Evolutionary conservation across 2,113 vertebrate species (phyloP).

Genomic region (Naja naja): DNA sequence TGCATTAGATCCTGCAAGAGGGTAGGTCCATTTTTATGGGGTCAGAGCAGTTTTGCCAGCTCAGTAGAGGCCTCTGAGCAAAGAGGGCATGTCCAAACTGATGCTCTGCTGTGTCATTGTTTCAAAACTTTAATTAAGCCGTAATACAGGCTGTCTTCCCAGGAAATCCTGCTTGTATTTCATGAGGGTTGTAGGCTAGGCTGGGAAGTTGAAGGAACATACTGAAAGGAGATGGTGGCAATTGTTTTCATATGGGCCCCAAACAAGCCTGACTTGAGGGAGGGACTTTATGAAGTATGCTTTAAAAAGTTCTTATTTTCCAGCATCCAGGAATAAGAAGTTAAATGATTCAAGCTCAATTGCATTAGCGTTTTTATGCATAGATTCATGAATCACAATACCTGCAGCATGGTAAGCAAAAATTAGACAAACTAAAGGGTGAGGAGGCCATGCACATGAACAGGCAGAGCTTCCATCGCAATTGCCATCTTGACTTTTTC

Average conservation of each 20-base stretch:
- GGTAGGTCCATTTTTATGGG: conserved; percentile 76
- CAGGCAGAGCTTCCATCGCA: no score
- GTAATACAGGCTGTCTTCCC: neutral
- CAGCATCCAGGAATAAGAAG: neutral
- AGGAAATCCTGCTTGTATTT: neutral
- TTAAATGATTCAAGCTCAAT: no score
- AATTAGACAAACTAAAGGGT: no score
- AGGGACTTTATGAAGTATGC: no score
- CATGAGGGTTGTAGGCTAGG: neutral
- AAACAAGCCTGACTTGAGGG: no score
- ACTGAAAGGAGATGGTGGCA: no score
- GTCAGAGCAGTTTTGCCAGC: neutral
- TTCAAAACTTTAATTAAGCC: neutral
- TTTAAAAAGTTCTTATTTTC: neutral
- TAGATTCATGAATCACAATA: no score
- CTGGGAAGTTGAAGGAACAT: neutral
- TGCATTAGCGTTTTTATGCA: no score
- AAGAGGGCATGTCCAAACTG: neutral
- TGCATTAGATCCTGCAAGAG: conserved; percentile 89
- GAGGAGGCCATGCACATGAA: no score
- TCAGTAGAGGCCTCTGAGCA: neutral
- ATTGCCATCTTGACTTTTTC: no score
- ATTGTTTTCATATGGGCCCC: no score
- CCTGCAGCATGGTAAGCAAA: no score
- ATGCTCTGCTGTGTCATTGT: neutral